phyloP scores from a whole-genome alignment of 2,113 vertebrate species.

The Callipepla squamata region DNA sequence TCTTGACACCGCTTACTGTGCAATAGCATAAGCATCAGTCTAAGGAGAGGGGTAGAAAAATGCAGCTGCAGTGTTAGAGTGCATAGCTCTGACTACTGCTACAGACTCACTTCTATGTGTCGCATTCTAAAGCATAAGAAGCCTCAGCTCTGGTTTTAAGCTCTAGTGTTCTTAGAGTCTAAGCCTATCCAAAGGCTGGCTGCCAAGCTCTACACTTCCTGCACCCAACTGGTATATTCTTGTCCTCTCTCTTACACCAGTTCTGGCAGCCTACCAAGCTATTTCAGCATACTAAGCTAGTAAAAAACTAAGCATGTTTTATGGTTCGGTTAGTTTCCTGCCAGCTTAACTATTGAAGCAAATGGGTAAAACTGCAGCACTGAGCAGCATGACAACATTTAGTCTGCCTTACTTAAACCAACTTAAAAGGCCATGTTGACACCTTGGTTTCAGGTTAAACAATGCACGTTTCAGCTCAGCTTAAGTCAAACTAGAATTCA shows the following conservation, averaged over 20 bases:
- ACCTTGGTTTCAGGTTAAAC: background rate
- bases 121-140: background rate
- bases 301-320: background rate
- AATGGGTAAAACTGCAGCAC: conserved; percentile 31
- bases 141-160: background rate
- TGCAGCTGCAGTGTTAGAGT: background rate
- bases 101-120: rapidly evolving
- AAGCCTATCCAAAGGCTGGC: background rate
- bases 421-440: background rate
- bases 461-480: background rate
- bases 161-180: background rate
- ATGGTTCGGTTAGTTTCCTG: conserved; percentile 31
- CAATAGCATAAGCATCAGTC: background rate
- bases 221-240: background rate
- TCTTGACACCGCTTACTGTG: background rate
- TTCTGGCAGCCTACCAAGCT: conserved; percentile 21
- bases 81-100: background rate
- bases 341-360: conserved; percentile 5
- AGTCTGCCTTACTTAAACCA: conserved; percentile 14
- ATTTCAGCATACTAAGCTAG: conserved; percentile 15
- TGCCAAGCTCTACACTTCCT: background rate
- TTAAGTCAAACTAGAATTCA: background rate
- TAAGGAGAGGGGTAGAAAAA: background rate
- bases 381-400: background rate
- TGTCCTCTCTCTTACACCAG: background rate